Conservation (phyloP, 2,888 invertebrate species). For the Nomada ruficornis region DNA sequence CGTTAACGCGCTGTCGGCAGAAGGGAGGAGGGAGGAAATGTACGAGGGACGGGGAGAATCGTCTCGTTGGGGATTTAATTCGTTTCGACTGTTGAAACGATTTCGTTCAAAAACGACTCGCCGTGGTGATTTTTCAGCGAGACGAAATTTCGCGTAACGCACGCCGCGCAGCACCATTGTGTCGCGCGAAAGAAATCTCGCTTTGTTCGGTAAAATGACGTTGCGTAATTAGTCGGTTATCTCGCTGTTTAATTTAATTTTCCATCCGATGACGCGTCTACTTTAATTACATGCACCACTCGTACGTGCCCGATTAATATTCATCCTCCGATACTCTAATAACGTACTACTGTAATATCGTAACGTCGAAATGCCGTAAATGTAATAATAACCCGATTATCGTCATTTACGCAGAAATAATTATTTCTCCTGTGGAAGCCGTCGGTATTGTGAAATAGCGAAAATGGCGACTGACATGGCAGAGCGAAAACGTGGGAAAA, state of each 20-base stretch:
- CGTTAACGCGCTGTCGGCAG: neutral
- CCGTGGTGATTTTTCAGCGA: conserved; percentile 5
- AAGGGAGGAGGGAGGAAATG: neutral
- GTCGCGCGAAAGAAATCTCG: conserved; percentile 41
- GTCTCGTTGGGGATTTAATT: conserved; percentile 24
- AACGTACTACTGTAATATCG: conserved; percentile 68
- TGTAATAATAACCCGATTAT: conserved; percentile 71
- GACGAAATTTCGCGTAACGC: conserved; percentile 13
- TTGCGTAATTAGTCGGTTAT: conserved; percentile 63
- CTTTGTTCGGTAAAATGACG: conserved; percentile 53
- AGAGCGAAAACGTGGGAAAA: conserved; percentile 22
- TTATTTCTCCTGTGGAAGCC: conserved; percentile 56
- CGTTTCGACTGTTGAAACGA: conserved; percentile 13
- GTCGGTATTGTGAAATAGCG: conserved; percentile 34
- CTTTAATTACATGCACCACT: conserved; percentile 70
- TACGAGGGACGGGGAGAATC: neutral
- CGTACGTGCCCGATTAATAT: conserved; percentile 72
- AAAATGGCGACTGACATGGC: conserved; percentile 24
- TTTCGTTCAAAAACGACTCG: conserved; percentile 14
- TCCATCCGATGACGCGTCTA: conserved; percentile 70
- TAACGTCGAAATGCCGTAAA: conserved; percentile 65
- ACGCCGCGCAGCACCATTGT: neutral
- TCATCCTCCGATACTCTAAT: conserved; percentile 72
- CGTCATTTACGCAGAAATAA: conserved; percentile 68
- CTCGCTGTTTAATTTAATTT: conserved; percentile 70